These are phyloP conservation scores for Pitta sordida DNA, from an alignment of 2,113 vertebrate genomes.

Conservation along the genomic window DNA sequence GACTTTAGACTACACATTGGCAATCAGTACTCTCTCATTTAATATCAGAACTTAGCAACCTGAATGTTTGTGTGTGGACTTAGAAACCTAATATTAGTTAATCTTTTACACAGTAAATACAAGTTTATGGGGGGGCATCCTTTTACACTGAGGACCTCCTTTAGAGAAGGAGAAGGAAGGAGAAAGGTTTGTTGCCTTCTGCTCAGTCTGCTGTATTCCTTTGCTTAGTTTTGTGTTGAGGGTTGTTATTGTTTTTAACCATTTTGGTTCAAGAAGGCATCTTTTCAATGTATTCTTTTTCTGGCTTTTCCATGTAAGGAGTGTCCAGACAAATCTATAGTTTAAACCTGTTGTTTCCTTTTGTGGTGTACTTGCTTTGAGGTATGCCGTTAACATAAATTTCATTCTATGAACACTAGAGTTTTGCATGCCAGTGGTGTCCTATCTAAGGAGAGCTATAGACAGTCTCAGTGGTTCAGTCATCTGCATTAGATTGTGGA, in stretches of 20 bases:
- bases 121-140: conserved; percentile 22
- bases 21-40: conserved; percentile 52
- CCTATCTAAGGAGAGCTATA: conserved; percentile 43
- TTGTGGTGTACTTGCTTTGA: conserved; percentile 61
- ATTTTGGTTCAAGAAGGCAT: conserved; percentile 59
- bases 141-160: conserved; percentile 35
- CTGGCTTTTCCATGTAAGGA: conserved; percentile 18
- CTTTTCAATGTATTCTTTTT: background rate
- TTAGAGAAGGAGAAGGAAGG: conserved; percentile 40
- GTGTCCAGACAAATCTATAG: conserved; percentile 40
- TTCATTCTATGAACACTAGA: conserved; percentile 44
- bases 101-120: conserved; percentile 37
- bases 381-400: conserved; percentile 39
- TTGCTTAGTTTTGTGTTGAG: too few species aligned
- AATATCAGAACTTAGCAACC: conserved; percentile 44
- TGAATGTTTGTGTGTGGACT: conserved; percentile 54
- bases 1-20: conserved; percentile 47
- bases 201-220: conserved; percentile 54
- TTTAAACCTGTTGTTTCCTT: conserved; percentile 57
- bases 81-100: conserved; percentile 51
- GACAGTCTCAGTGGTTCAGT: conserved; percentile 52
- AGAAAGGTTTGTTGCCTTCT: conserved; percentile 66
- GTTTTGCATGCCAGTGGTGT: conserved; percentile 64
- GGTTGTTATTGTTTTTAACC: background rate
- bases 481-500: conserved; percentile 29